Conservation (phyloP, 2,113 vertebrate species). For the Lophochroa leadbeateri region DNA sequence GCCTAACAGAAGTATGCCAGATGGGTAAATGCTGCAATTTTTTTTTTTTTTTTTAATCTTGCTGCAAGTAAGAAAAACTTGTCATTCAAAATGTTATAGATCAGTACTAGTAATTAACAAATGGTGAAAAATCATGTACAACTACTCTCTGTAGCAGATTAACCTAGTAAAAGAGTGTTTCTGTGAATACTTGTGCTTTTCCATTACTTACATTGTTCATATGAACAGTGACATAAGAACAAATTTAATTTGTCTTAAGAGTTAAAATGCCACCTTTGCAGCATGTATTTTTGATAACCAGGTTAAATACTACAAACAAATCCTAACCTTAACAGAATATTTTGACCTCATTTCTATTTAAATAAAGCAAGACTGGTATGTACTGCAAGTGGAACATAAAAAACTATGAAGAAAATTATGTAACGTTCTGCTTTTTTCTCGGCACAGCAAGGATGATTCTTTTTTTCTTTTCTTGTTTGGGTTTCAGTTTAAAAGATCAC, state of each 20-base stretch:
- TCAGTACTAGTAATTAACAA: neutral
- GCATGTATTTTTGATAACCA: neutral
- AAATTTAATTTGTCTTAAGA: neutral
- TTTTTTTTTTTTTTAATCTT: neutral
- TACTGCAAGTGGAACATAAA: neutral
- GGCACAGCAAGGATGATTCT: neutral
- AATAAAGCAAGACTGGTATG: neutral
- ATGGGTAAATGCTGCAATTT: neutral
- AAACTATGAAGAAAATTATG: neutral
- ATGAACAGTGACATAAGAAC: neutral
- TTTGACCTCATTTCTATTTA: neutral
- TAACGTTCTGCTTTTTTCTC: neutral
- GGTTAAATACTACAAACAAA: conserved; percentile 20
- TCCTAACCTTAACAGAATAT: neutral
- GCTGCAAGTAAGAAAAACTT: neutral
- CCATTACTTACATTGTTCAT: neutral
- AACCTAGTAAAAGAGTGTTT: neutral
- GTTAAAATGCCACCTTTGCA: neutral
- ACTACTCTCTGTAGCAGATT: neutral
- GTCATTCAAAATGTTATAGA: neutral
- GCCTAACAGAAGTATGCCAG: neutral
- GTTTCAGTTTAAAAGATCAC: neutral
- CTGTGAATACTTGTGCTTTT: neutral
- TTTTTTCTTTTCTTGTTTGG: neutral
- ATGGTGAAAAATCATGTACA: neutral